Evolutionary conservation across 1,140 invertebrate genomes (phyloP).

Genomic region (Papilio aristodemus): DNA sequence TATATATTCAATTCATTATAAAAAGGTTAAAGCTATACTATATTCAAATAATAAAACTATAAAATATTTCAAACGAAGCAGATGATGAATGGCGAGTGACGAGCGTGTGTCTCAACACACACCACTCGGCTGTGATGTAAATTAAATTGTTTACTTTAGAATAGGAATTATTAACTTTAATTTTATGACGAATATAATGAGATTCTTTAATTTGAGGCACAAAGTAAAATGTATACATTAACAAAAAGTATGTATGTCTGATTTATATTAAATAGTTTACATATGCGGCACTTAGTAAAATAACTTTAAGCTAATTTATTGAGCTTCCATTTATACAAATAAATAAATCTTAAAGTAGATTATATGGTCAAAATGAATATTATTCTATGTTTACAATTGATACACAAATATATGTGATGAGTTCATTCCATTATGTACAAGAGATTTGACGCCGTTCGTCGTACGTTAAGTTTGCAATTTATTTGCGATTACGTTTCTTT

Average conservation of each 20-base stretch:
- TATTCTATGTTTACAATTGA: conserved; percentile 46
- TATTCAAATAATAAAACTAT: too few species aligned
- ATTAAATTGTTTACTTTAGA: conserved; percentile 38
- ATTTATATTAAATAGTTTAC: conserved; percentile 63
- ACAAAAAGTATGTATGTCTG: conserved; percentile 59
- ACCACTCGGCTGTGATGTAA: too few species aligned
- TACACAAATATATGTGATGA: conserved; percentile 53
- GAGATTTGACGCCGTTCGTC: conserved; percentile 51
- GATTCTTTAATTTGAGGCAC: conserved; percentile 73
- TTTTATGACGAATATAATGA: conserved; percentile 59
- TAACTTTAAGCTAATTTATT: conserved; percentile 72
- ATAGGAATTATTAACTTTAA: conserved; percentile 42
- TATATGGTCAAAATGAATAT: conserved; percentile 52
- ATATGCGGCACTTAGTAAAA: conserved; percentile 63
- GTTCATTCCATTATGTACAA: conserved; percentile 46
- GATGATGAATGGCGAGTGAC: background rate
- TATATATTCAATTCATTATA: too few species aligned
- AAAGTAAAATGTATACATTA: conserved; percentile 70
- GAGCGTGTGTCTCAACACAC: background rate
- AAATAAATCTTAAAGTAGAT: conserved; percentile 75
- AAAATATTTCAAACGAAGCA: background rate
- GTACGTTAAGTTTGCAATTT: conserved; percentile 42
- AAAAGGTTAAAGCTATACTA: too few species aligned
- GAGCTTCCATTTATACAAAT: conserved; percentile 79
- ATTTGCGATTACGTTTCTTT: conserved; percentile 46